Conservation (phyloP, 2,888 invertebrate species). For the Acrobasis suavella region DNA sequence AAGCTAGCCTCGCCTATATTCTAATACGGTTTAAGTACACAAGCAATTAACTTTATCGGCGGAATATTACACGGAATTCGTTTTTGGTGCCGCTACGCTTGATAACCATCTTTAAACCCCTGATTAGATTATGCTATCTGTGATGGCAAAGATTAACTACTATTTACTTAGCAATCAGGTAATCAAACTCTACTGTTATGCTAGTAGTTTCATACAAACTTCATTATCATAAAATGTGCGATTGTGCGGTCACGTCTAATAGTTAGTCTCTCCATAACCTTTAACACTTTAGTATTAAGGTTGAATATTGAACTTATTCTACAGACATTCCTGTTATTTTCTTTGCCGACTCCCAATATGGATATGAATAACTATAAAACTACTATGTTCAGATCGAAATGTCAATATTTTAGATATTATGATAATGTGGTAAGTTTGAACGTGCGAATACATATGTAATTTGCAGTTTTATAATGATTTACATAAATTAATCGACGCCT, state of each 20-base stretch:
- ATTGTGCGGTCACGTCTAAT: not conserved
- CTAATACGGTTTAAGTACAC: slow-evolving; percentile 36
- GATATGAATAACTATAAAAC: slow-evolving; percentile 15
- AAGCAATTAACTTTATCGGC: slow-evolving; percentile 61
- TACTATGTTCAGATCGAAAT: slow-evolving; percentile 11
- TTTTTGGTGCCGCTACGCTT: slow-evolving; percentile 62
- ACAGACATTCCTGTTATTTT: not conserved
- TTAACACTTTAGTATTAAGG: not conserved
- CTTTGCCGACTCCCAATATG: slow-evolving; percentile 7
- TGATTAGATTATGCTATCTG: slow-evolving; percentile 65
- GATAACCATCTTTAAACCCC: slow-evolving; percentile 57
- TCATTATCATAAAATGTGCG: slow-evolving; percentile 21
- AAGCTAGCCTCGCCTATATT: slow-evolving; percentile 8
- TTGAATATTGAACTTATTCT: not conserved
- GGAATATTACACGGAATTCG: slow-evolving; percentile 52
- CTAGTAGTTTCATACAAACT: slow-evolving; percentile 44
- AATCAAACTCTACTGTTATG: slow-evolving; percentile 55
- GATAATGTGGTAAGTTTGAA: slow-evolving; percentile 20
- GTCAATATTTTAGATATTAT: slow-evolving; percentile 17
- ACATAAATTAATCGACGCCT: slow-evolving; percentile 22
- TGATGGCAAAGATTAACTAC: slow-evolving; percentile 77
- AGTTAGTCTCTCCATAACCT: not conserved
- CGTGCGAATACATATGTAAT: slow-evolving; percentile 31
- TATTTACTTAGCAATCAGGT: slow-evolving; percentile 62
- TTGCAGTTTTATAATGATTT: slow-evolving; percentile 24